Percentiles rank a stretch among this genome's conserved stretches.
Conservation (phyloP, 2,113 vertebrate genomes). For the Ceratotherium simum region DNA sequence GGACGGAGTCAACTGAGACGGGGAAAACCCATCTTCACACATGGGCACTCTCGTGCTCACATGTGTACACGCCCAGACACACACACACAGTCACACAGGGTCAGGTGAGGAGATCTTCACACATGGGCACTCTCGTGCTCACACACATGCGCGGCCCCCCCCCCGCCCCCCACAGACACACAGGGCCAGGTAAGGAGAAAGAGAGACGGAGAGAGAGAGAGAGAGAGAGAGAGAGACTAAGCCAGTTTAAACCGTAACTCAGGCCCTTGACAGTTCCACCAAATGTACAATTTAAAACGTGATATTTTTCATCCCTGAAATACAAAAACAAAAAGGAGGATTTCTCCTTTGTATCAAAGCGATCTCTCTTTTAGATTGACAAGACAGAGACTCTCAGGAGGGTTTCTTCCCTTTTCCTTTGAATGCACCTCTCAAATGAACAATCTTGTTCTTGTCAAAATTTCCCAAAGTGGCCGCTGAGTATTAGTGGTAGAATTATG, state of each 20-base stretch:
- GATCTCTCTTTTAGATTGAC: background rate
- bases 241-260: background rate
- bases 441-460: background rate
- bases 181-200: background rate
- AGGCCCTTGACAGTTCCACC: background rate
- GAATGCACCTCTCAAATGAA: background rate
- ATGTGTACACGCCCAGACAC: accelerated
- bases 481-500: background rate
- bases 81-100: background rate
- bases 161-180: too few species aligned
- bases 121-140: background rate
- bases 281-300: background rate
- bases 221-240: background rate
- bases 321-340: background rate
- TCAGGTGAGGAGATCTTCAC: background rate
- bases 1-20: background rate
- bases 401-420: background rate
- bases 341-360: constrained; percentile 2
- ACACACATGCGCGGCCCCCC: accelerated
- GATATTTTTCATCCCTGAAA: background rate
- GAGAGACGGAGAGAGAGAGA: background rate
- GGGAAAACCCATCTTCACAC: background rate
- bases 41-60: background rate
- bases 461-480: background rate
- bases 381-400: background rate